Evolutionary conservation across 2,797 vertebrate genomes (phyloP), one percentile per base, ranked within the genome.

Genomic region (Sus cebifrons): DNA sequence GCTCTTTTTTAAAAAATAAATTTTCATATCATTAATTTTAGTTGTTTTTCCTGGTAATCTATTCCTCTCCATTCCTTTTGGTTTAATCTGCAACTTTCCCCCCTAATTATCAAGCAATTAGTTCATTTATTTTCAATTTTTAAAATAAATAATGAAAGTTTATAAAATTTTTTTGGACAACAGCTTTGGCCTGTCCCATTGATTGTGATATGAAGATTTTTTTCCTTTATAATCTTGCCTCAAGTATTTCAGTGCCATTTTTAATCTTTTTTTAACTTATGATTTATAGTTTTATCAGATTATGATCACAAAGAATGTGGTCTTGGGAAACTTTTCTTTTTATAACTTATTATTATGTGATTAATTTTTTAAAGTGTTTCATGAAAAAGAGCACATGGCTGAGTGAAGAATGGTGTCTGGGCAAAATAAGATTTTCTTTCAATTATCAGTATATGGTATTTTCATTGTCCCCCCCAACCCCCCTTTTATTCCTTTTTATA

Each of bases 91-190:
- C 20, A 52, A 58, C 21, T 49, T 65, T 25, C n/a, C 6, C 29
- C 64, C 56, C 1, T 62, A 91, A 91, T 82, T 32, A 82, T 82
- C 27, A 82, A 60, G 20, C 15, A 71, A 52, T 71, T 71, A 60
- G 40, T 67, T 56, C 14, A 85, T 91, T 78, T 89, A 83, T 84
- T 91, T 65, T 74, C 18, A 29, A 36, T 64, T 73, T 91, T 65
- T 16, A 74, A 84, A 84, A 74, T 73, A 91, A 82, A 15, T 67
- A 82, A 71, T 4, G 9, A 70, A 13, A n/a, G 32, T 85, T 67
- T 49, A 67, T 44, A 40, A 85, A 92, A 77, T 25, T 85, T 85
- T 85, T 60, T 85, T 52, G 56, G 54, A 70, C 8, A 52, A 91
- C 44, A 71, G 65, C 6, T 81, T 70, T 70, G 36, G 65, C 20